These are phyloP conservation scores for Ctenicera cuprea DNA, from an alignment of 2,888 invertebrate species.

Conservation along the genomic window DNA sequence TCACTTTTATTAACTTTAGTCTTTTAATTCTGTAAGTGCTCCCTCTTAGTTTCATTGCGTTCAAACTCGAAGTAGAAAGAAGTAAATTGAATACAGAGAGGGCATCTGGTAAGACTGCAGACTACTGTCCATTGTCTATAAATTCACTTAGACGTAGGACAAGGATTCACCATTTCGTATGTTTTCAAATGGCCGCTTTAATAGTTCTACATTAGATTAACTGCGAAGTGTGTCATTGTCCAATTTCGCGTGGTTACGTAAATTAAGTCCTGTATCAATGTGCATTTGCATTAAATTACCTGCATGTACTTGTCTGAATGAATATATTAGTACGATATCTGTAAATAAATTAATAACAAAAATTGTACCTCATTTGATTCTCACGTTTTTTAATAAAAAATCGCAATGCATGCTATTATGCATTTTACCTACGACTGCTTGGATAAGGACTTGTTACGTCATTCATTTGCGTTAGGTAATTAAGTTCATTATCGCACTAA, in stretches of 20 bases:
- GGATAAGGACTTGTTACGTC: too few relatives aligned
- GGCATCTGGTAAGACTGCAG: slow-evolving; percentile 41
- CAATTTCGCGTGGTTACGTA: slow-evolving; percentile 33
- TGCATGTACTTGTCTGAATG: not conserved
- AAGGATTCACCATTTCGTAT: slow-evolving; percentile 55
- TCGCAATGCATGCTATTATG: too few relatives aligned
- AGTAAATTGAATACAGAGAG: slow-evolving; percentile 37
- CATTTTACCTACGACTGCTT: too few relatives aligned
- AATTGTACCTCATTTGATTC: too few relatives aligned
- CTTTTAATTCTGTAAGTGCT: not conserved
- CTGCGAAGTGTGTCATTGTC: slow-evolving; percentile 44
- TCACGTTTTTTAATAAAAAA: too few relatives aligned
- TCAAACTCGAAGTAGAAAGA: not conserved
- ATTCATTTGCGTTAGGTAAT: too few relatives aligned
- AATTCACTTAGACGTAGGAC: slow-evolving; percentile 54
- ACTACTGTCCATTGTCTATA: slow-evolving; percentile 42
- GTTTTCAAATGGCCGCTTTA: slow-evolving; percentile 59
- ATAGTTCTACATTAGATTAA: slow-evolving; percentile 58
- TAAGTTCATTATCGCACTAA: too few relatives aligned
- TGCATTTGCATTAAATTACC: slow-evolving; percentile 7
- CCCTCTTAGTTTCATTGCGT: not conserved
- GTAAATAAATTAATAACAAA: too few relatives aligned
- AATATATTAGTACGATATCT: not conserved
- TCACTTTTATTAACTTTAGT: too few relatives aligned
- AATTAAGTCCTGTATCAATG: slow-evolving; percentile 41